These are phyloP conservation scores for Phoebastria nigripes DNA, from an alignment of 2,797 vertebrate genomes.

Conservation along the genomic window DNA sequence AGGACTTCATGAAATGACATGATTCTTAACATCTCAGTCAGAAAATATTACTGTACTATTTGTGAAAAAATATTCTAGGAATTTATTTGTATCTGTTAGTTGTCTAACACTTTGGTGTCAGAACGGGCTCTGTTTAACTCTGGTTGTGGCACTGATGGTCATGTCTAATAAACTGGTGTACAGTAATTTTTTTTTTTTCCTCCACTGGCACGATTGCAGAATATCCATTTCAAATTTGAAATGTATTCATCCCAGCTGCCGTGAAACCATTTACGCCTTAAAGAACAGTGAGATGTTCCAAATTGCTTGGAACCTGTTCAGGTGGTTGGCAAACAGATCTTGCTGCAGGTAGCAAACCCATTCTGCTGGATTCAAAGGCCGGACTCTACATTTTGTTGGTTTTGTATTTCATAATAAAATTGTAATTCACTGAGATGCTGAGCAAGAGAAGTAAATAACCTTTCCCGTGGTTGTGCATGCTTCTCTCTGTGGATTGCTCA, in stretches of 20 bases:
- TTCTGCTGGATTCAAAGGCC: background rate
- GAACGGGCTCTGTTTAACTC: background rate
- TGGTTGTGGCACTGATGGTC: background rate
- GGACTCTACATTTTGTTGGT: background rate
- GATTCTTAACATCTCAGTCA: background rate
- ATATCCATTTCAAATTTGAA: slow-evolving; percentile 28
- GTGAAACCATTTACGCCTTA: slow-evolving; percentile 22
- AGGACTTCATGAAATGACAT: background rate
- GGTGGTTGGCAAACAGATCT: slow-evolving; percentile 2
- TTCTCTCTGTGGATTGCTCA: background rate
- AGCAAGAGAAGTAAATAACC: slow-evolving; percentile 19
- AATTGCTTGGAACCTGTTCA: slow-evolving; percentile 52
- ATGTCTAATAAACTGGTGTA: background rate
- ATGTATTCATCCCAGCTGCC: background rate
- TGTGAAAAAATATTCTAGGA: background rate
- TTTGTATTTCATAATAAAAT: slow-evolving; percentile 20
- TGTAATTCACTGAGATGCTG: background rate
- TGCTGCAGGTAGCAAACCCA: background rate
- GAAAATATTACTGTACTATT: background rate
- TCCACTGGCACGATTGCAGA: background rate
- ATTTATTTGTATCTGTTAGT: background rate
- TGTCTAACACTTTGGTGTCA: background rate
- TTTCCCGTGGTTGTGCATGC: background rate
- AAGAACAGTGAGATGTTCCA: background rate
- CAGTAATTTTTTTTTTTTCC: background rate